A percentile compares a stretch with the other conserved stretches of the same genome.
Conservation (phyloP, 23 tunicate species). For the Styela clava region DNA sequence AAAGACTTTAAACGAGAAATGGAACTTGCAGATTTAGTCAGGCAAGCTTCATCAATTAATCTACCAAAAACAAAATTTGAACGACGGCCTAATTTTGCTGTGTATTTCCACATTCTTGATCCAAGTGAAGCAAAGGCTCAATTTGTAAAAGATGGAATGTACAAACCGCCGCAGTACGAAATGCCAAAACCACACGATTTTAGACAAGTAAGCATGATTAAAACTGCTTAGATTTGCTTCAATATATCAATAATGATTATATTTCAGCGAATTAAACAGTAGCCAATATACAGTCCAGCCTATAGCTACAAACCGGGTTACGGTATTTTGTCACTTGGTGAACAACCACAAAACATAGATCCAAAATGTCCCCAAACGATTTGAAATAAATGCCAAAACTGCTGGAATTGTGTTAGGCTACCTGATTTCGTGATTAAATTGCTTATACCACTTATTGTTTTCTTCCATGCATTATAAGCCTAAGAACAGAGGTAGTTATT, state of each 20-base stretch:
- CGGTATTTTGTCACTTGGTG: too few relatives aligned
- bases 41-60: neutral
- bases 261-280: too few relatives aligned
- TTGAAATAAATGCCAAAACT: too few relatives aligned
- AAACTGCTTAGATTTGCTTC: neutral
- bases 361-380: too few relatives aligned
- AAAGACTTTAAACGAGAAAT: neutral
- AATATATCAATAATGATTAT: neutral
- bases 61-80: neutral
- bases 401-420: too few relatives aligned
- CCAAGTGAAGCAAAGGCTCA: slow-evolving; percentile 42
- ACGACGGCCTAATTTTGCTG: neutral
- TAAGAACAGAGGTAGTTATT: too few relatives aligned
- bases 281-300: too few relatives aligned
- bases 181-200: slow-evolving; percentile 61
- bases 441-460: too few relatives aligned
- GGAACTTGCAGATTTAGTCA: neutral
- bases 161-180: slow-evolving; percentile 21
- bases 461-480: too few relatives aligned
- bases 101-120: slow-evolving; percentile 42
- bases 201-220: slow-evolving; percentile 46
- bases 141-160: slow-evolving; percentile 50
- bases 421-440: too few relatives aligned
- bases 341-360: too few relatives aligned
- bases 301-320: too few relatives aligned